Evolutionary conservation across 2,113 vertebrate species (phyloP).

Genomic region (Otis tarda): DNA sequence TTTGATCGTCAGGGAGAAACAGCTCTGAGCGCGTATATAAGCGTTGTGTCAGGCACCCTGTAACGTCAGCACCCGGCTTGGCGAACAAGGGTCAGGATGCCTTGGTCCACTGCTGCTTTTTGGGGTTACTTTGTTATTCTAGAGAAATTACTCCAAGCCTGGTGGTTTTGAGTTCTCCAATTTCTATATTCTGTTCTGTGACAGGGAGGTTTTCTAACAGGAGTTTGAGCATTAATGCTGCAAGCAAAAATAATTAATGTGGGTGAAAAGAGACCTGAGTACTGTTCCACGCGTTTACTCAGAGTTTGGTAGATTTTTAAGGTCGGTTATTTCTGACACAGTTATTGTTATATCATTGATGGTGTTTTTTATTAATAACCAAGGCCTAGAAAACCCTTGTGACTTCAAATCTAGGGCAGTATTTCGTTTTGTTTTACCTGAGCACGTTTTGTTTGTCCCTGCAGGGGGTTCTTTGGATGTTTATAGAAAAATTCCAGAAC

Average conservation of each 20-base stretch:
- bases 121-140: neutral
- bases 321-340: neutral
- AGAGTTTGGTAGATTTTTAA: neutral
- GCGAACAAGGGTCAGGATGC: neutral
- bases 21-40: neutral
- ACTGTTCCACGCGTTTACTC: neutral
- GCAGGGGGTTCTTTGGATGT: conserved; percentile 97
- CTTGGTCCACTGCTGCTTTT: neutral
- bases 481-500: conserved; percentile 92
- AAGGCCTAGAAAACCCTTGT: neutral
- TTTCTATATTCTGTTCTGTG: neutral
- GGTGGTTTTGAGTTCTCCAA: neutral
- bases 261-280: neutral
- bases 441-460: conserved; percentile 43
- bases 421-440: neutral
- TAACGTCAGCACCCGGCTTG: neutral
- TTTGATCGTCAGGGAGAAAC: neutral
- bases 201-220: neutral
- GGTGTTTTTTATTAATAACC: conserved; percentile 52
- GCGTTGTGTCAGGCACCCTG: accelerated
- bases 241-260: neutral
- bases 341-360: neutral
- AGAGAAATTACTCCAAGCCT: neutral
- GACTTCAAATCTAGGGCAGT: conserved; percentile 32
- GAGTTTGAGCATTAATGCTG: neutral